These are phyloP conservation scores for Eclectus roratus DNA, from an alignment of 2,113 vertebrate genomes.

Conservation along the genomic window DNA sequence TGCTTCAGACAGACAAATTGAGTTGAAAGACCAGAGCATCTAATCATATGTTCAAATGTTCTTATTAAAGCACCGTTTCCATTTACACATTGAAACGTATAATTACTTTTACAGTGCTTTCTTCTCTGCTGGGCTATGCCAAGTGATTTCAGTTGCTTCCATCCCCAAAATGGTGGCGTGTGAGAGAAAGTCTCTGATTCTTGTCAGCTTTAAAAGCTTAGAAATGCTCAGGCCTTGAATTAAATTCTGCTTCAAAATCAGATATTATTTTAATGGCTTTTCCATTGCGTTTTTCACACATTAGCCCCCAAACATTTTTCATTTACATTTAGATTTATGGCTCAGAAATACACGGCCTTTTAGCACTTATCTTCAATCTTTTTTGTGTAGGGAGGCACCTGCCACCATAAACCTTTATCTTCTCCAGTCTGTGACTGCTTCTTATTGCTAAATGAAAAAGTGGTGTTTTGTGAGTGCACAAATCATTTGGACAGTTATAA, in stretches of 20 bases:
- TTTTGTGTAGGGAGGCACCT: constrained; percentile 3
- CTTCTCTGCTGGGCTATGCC: not conserved
- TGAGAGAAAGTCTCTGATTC: not conserved
- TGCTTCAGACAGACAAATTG: constrained; percentile 3
- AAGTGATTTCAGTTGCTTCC: not conserved
- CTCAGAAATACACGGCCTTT: not conserved
- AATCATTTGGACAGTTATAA: not conserved
- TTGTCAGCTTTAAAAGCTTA: constrained; percentile 42
- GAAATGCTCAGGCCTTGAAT: not conserved
- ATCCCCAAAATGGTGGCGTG: not conserved
- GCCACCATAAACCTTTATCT: constrained; percentile 31
- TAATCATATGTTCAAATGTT: constrained; percentile 49
- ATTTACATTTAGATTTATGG: constrained; percentile 28
- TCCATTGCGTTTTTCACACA: not conserved
- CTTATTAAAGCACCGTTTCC: constrained; percentile 38
- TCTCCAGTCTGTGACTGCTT: not conserved
- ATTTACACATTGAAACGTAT: constrained; percentile 45
- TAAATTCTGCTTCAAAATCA: constrained; percentile 11
- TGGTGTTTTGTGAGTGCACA: not conserved
- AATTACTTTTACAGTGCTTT: constrained; percentile 52
- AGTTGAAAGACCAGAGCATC: constrained; percentile 17
- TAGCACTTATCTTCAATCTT: constrained; percentile 31
- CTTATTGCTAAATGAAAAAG: not conserved
- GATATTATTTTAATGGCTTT: constrained; percentile 28
- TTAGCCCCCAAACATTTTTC: not conserved